phyloP scores from a whole-genome alignment of 2,888 invertebrate genomes.

The Drosophila mulleri region DNA sequence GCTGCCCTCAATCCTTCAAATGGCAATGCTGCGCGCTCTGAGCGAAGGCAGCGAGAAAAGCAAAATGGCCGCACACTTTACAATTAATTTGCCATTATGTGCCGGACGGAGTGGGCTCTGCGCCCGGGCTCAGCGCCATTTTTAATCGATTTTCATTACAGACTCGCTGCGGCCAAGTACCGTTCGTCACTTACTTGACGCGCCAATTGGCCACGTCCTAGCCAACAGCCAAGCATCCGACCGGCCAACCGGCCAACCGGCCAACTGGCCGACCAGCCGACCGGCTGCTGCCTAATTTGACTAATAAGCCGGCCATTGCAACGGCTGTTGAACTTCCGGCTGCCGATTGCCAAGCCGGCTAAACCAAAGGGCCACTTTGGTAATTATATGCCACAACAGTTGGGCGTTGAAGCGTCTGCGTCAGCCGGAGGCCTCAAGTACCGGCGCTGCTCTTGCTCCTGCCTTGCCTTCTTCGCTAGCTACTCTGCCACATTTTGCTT shows the following conservation, averaged over 20 bases:
- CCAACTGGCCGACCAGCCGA: background rate
- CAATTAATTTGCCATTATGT: constrained; percentile 77
- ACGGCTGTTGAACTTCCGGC: constrained; percentile 76
- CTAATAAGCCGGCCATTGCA: constrained; percentile 78
- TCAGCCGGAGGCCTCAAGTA: constrained; percentile 38
- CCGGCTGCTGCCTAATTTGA: constrained; percentile 65
- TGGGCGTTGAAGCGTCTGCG: constrained; percentile 55
- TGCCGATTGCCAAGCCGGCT: constrained; percentile 33
- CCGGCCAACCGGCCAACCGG: background rate
- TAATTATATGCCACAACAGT: constrained; percentile 76
- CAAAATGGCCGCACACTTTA: constrained; percentile 76
- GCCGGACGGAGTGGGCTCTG: constrained; percentile 15
- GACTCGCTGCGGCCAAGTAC: constrained; percentile 45
- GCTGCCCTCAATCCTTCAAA: constrained; percentile 72
- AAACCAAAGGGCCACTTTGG: constrained; percentile 68
- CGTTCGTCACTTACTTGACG: constrained; percentile 77
- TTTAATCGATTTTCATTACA: constrained; percentile 78
- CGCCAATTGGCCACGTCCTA: constrained; percentile 72
- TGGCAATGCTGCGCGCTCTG: constrained; percentile 15
- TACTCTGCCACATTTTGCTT: constrained; percentile 17
- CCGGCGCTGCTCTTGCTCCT: background rate
- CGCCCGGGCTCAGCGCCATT: constrained; percentile 36
- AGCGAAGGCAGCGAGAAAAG: constrained; percentile 72
- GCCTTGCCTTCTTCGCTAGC: constrained; percentile 18
- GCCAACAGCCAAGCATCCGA: background rate